These are phyloP conservation scores for Ctena decussata DNA, from an alignment of 2,888 invertebrate species.

Conservation along the genomic window DNA sequence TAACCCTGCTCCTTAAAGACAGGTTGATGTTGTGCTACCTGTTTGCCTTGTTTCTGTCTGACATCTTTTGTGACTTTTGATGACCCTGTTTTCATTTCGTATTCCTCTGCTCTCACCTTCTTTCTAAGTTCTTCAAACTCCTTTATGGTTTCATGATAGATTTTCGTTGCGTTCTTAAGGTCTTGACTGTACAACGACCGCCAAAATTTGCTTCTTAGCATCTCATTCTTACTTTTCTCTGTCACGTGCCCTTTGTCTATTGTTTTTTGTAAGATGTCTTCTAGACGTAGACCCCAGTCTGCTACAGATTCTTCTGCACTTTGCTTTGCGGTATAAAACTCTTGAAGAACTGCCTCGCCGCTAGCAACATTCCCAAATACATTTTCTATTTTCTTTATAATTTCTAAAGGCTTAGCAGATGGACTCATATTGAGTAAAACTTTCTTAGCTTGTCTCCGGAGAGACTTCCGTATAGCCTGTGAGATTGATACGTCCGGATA, in stretches of 20 bases:
- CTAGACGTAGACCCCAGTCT: background rate
- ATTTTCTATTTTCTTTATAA: background rate
- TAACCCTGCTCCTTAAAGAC: background rate
- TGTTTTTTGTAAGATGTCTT: background rate
- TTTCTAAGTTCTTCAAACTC: background rate
- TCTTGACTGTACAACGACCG: background rate
- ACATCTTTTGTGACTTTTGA: background rate
- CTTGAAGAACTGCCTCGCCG: background rate
- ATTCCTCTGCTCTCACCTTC: background rate
- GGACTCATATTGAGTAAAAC: background rate
- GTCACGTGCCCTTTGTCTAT: background rate
- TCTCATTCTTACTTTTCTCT: background rate
- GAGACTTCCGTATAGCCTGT: background rate
- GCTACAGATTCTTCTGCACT: background rate
- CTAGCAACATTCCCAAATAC: background rate
- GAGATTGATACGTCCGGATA: background rate
- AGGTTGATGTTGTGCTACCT: background rate
- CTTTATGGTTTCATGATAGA: background rate
- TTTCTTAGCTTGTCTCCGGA: background rate
- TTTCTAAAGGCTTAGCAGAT: background rate
- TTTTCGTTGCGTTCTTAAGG: background rate
- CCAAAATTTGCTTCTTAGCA: background rate
- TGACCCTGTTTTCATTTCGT: background rate
- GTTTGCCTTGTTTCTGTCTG: background rate
- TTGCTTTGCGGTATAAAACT: background rate